Percentiles rank a stretch among this genome's conserved stretches.
phyloP scores from a whole-genome alignment of 2,113 vertebrate species.

The Rousettus leschenaultii region DNA sequence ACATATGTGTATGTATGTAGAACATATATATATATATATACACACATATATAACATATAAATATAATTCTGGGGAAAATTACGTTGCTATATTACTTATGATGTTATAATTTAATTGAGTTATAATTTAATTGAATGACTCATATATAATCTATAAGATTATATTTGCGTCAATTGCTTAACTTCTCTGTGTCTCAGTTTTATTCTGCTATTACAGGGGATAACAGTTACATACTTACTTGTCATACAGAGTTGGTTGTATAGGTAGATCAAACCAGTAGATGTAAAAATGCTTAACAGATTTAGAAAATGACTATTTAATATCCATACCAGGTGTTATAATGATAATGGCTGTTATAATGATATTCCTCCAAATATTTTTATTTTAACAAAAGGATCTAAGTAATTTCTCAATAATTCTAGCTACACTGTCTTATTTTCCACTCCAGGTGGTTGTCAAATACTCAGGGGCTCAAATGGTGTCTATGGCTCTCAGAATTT shows the following conservation, averaged over 20 bases:
- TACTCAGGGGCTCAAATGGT: neutral
- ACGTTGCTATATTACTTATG: neutral
- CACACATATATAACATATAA: too few species aligned
- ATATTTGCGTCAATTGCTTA: neutral
- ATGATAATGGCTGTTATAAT: neutral
- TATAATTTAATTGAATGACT: neutral
- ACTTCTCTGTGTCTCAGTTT: neutral
- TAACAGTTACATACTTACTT: neutral
- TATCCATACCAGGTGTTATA: neutral
- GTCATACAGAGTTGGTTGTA: neutral
- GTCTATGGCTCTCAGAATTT: neutral
- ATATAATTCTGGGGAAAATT: neutral
- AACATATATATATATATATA: too few species aligned
- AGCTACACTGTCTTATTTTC: neutral
- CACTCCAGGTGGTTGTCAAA: neutral
- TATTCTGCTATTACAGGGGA: neutral
- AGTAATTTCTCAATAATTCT: neutral
- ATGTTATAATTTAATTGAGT: neutral
- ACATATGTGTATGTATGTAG: too few species aligned
- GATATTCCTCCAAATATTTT: neutral
- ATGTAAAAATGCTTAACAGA: neutral
- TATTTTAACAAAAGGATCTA: neutral
- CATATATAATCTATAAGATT: neutral
- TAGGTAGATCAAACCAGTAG: neutral
- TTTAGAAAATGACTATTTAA: neutral